phyloP scores from a whole-genome alignment of 1,140 invertebrate genomes.

The Cotesia glomerata region DNA sequence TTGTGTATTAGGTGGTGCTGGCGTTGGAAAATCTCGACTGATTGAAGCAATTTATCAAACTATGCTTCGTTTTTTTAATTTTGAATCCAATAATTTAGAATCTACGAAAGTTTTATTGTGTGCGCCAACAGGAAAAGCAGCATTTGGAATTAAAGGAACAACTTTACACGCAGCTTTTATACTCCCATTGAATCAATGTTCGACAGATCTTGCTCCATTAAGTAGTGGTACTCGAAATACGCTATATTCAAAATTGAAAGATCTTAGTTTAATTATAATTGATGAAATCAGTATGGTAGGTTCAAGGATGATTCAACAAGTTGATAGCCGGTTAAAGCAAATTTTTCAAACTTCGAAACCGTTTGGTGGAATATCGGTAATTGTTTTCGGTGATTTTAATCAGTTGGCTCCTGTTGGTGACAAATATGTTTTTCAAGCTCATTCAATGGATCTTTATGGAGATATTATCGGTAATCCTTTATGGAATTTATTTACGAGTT shows the following conservation, averaged over 20 bases:
- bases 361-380: conserved; percentile 40
- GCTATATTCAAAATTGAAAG: conserved; percentile 30
- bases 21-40: conserved; percentile 37
- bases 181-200: conserved; percentile 37
- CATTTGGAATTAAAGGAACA: conserved; percentile 38
- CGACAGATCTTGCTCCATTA: not conserved
- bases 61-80: conserved; percentile 18
- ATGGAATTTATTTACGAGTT: conserved; percentile 37
- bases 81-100: conserved; percentile 2
- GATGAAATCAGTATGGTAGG: conserved; percentile 54
- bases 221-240: conserved; percentile 13
- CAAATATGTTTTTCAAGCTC: not conserved
- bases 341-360: conserved; percentile 36
- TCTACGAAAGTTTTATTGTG: conserved; percentile 23
- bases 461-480: conserved; percentile 21
- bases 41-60: conserved; percentile 35
- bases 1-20: conserved; percentile 33
- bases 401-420: conserved; percentile 37
- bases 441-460: not conserved
- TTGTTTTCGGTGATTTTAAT: conserved; percentile 41
- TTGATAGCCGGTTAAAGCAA: conserved; percentile 44
- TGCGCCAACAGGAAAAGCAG: conserved; percentile 52
- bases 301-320: conserved; percentile 31
- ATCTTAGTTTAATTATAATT: conserved; percentile 47
- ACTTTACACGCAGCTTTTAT: conserved; percentile 46